A percentile compares a stretch with the other conserved stretches of the same genome.
phyloP scores from a whole-genome alignment of 1,140 invertebrate species.

The Notospermus geniculatus region DNA sequence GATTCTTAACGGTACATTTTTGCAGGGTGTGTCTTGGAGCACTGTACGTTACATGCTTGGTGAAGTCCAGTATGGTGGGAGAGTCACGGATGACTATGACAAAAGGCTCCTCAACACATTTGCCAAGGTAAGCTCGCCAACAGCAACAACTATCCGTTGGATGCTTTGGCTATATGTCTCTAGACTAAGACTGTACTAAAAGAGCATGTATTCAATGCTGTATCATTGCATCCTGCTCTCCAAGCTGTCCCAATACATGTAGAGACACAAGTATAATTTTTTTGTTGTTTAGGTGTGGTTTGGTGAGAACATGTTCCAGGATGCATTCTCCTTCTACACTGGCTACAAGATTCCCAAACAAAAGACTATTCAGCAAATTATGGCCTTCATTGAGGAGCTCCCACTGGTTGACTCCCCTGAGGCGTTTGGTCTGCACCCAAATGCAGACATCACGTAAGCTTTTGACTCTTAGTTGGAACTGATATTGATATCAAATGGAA shows the following conservation, averaged over 20 bases:
- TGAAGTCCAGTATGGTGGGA: constrained; percentile 93
- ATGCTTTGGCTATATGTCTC: neutral
- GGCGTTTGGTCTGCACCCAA: constrained; percentile 90
- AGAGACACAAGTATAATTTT: neutral
- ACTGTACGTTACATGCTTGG: constrained; percentile 73
- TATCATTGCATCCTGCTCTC: neutral
- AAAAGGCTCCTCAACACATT: constrained; percentile 87
- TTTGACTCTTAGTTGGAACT: no score
- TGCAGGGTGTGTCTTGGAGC: constrained; percentile 87
- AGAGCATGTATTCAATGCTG: neutral
- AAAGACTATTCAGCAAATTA: constrained; percentile 36
- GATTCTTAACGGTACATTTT: neutral
- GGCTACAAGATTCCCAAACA: constrained; percentile 49
- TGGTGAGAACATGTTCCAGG: constrained; percentile 51
- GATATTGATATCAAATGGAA: no score
- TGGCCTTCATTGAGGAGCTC: constrained; percentile 70
- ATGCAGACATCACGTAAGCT: constrained; percentile 80
- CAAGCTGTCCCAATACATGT: neutral
- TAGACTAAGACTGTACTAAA: neutral
- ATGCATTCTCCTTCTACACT: constrained; percentile 49
- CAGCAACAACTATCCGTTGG: neutral
- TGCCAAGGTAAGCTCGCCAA: constrained; percentile 30
- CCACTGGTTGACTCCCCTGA: constrained; percentile 86
- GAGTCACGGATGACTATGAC: constrained; percentile 94
- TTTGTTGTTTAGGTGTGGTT: constrained; percentile 47